These are phyloP conservation scores for Huso huso DNA, from an alignment of 2,797 vertebrate genomes.

Conservation along the genomic window DNA sequence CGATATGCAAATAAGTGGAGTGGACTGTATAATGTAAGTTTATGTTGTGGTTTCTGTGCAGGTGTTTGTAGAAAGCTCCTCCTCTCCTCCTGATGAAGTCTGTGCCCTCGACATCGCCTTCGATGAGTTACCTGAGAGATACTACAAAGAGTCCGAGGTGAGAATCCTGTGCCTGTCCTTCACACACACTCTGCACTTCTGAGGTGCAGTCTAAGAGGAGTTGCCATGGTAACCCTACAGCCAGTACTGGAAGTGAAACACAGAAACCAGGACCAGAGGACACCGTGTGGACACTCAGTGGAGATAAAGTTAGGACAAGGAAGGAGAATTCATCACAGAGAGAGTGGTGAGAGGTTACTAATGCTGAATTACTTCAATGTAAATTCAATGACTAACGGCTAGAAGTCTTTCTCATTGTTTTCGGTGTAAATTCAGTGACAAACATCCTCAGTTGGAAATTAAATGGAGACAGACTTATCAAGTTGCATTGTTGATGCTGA, in stretches of 20 bases:
- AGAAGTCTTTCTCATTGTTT: too few species aligned
- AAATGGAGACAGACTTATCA: too few species aligned
- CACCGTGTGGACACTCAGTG: too few species aligned
- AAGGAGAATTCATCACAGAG: background rate
- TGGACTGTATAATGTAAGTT: background rate
- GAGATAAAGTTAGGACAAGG: too few species aligned
- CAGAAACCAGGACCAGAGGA: too few species aligned
- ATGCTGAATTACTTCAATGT: too few species aligned
- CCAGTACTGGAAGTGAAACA: background rate
- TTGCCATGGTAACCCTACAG: background rate
- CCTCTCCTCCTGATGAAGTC: conserved; percentile 53
- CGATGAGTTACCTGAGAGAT: conserved; percentile 65
- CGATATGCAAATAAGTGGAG: too few species aligned
- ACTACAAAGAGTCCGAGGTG: conserved; percentile 66
- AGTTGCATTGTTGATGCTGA: too few species aligned
- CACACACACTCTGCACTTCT: background rate
- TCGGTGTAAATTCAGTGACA: too few species aligned
- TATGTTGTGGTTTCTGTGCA: conserved; percentile 29
- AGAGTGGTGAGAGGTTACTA: conserved; percentile 13
- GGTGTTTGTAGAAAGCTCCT: conserved; percentile 64
- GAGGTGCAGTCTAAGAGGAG: too few species aligned
- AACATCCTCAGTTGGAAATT: too few species aligned
- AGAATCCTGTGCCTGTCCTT: background rate
- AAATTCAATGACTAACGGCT: too few species aligned
- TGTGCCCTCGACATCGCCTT: conserved; percentile 63